Conservation (phyloP, 2,888 invertebrate genomes). For the Melanotus villosus region DNA sequence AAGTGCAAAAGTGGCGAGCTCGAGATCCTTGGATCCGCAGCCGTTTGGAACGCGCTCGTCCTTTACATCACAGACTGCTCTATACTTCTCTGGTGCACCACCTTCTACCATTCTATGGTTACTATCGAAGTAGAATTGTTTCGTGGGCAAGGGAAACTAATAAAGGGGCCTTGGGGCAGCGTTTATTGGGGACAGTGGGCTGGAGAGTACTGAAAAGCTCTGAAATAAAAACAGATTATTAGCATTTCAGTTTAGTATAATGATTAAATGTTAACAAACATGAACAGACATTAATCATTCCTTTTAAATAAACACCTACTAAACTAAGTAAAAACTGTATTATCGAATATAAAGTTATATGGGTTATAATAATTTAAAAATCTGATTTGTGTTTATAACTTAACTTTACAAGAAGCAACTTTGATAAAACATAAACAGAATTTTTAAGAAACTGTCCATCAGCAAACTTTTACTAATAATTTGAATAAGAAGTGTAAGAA, state of each 20-base stretch:
- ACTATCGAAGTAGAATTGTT: slow-evolving; percentile 57
- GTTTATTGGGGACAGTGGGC: slow-evolving; percentile 64
- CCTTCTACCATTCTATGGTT: slow-evolving; percentile 91
- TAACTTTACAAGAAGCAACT: too few relatives aligned
- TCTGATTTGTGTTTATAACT: too few relatives aligned
- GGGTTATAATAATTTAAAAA: too few relatives aligned
- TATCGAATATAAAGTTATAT: too few relatives aligned
- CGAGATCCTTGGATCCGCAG: slow-evolving; percentile 78
- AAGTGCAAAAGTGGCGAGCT: slow-evolving; percentile 59
- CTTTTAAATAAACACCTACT: too few relatives aligned
- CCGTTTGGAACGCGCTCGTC: slow-evolving; percentile 85
- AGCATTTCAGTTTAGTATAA: background rate
- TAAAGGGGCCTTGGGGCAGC: slow-evolving; percentile 57
- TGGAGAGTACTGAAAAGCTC: slow-evolving; percentile 59
- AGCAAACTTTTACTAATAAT: too few relatives aligned
- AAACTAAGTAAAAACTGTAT: too few relatives aligned
- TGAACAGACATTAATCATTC: too few relatives aligned
- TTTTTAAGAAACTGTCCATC: too few relatives aligned
- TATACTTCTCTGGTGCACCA: slow-evolving; percentile 83
- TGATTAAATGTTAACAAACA: background rate
- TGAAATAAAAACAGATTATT: slow-evolving; percentile 52
- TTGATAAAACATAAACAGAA: too few relatives aligned
- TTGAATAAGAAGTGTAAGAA: too few relatives aligned
- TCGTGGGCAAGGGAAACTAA: slow-evolving; percentile 33
- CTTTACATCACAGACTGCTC: slow-evolving; percentile 88